Evolutionary conservation across 1,140 invertebrate species (phyloP), one percentile per base, ranked within the genome.

Genomic region (Scaptomyza pallida): DNA sequence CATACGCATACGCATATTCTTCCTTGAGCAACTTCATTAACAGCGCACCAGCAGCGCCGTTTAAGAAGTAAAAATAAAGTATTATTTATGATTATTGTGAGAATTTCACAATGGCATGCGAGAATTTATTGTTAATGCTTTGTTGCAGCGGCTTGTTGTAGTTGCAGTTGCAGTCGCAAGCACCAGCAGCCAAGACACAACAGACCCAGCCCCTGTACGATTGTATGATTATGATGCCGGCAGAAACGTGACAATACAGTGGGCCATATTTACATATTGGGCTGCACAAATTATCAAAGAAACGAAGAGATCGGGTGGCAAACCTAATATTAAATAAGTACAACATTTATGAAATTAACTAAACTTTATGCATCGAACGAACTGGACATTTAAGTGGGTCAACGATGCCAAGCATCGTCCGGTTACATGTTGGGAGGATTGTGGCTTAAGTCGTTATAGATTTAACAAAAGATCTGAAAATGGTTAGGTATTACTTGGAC

Each of bases 31-130:
- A 89, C 82, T 88, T 88, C 82, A 88, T 88, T 88, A 88, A 76
- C 52, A 44, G 35, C 26, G 40, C 16, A 56, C 26, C 5, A 23
- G 54, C 57, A 51, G 45, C 64, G 74, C 61, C 78, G 78, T 78
- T 86, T 89, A 78, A 88, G 67, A 88, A 72, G 83, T 72, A 88
- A 72, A 88, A 88, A 88, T 89, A 82, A 88, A 88, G 78, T 88
- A 88, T 88, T 88, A 88, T 88, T 88, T 88, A 88, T 88, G 83
- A 88, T 88, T 88, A 88, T 88, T 88, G 82, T 88, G 82, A 88
- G 82, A 88, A 88, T 88, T 88, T 88, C 82, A 88, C 82, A 88
- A 88, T 82, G 82, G 82, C 83, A 88, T 88, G 83, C 82, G 83
- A 88, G 82, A 88, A 88, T 88, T 88, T 88, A 88, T 88, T 88